These are phyloP conservation scores for Eciton burchellii DNA, from an alignment of 1,140 invertebrate species.

Conservation along the genomic window DNA sequence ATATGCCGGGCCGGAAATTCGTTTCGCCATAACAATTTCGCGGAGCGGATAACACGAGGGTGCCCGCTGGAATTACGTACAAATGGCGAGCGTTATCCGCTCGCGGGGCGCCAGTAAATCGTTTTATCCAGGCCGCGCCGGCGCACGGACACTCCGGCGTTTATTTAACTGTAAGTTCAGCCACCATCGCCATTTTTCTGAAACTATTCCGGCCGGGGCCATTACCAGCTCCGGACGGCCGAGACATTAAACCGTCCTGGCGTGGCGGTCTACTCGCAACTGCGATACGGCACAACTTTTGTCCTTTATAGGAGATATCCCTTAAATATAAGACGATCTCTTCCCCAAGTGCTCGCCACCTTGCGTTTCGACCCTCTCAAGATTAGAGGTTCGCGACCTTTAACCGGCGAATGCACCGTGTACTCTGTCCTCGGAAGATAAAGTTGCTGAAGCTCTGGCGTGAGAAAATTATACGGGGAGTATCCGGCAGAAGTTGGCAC, in stretches of 20 bases:
- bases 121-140: slow-evolving; percentile 77
- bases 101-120: slow-evolving; percentile 78
- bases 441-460: slow-evolving; percentile 28
- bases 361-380: slow-evolving; percentile 58
- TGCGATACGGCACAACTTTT: slow-evolving; percentile 79
- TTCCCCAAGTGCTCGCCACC: slow-evolving; percentile 39
- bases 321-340: slow-evolving; percentile 68
- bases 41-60: slow-evolving; percentile 69
- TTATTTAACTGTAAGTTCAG: slow-evolving; percentile 78
- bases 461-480: slow-evolving; percentile 51
- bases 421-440: slow-evolving; percentile 37
- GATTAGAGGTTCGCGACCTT: slow-evolving; percentile 59
- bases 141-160: slow-evolving; percentile 64
- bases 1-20: slow-evolving; percentile 54
- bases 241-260: slow-evolving; percentile 77
- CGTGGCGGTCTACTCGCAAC: slow-evolving; percentile 49
- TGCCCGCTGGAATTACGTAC: slow-evolving; percentile 77
- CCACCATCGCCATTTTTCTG: slow-evolving; percentile 79
- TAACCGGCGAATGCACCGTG: slow-evolving; percentile 44
- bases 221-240: slow-evolving; percentile 74
- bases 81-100: slow-evolving; percentile 79
- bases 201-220: slow-evolving; percentile 80
- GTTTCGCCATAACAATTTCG: slow-evolving; percentile 72
- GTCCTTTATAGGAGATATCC: slow-evolving; percentile 72
- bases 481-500: slow-evolving; percentile 42